Evolutionary conservation across 92 coral and sea anemone genomes (phyloP), one percentile per base, ranked within the genome.

Genomic region (Pocillopora meandrina): DNA sequence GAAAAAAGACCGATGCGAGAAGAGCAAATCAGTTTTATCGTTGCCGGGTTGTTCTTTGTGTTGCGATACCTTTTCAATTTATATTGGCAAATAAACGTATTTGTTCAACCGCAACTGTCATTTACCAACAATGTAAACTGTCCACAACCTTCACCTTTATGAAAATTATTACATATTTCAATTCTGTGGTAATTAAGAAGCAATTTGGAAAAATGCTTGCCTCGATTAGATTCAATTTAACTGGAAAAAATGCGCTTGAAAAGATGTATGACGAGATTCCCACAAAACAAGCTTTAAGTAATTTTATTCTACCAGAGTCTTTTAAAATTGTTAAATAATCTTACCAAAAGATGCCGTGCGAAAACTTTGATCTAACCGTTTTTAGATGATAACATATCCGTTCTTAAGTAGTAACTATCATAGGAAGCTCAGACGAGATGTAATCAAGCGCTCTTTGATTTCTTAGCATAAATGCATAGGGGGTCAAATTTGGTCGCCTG

Each of bases 51-150:
- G 73, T 57, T 75, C 71, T 71, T 82, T 82, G 77, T 82, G 59
- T 61, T 72, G 20, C 42, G 42, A 80, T 68, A 56, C 61, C 85
- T 72, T 82, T 81, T 82, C 77, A 82, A 70, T 71, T 69, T 35
- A 47, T 78, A 71, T 82, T 33, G 35, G n/a, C 57, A 71, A 71
- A 34, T 82, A 21, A 58, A 58, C 9, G 52, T 56, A 60, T 71
- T 72, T 72, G 65, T 61, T 82, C 71, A 72, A 77, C 19, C 78
- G 85, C 31, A 60, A 7, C 70, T 65, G 65, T 17, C 58, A 26
- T 82, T 14, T 26, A n/a, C 68, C 19, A 61, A 71, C 60, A 71
- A 47, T 34, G 42, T 59, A 82, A 62, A 72, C 85, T 82, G 36
- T 79, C 35, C 34, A 31, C 36, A 36, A 56, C n/a, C 74, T 52